These are phyloP conservation scores for Corythornis leucogaster DNA, from an alignment of 2,797 vertebrate species.

Conservation along the genomic window DNA sequence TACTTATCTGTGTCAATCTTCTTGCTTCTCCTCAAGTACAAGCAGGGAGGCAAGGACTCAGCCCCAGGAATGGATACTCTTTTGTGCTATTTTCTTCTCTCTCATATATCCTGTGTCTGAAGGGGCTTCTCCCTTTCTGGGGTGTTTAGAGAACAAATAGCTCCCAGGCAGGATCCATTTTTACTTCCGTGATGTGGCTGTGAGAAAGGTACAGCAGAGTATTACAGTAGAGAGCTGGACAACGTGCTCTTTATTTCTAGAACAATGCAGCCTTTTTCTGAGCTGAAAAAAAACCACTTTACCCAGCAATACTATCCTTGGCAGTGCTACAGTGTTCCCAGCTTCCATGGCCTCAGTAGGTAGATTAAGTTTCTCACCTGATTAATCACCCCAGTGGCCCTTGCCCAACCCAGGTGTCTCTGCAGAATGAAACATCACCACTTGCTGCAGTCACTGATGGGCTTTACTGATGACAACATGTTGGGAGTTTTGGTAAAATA, in stretches of 20 bases:
- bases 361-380: constrained; percentile 42
- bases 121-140: neutral
- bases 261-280: constrained; percentile 49
- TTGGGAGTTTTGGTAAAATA: neutral
- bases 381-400: neutral
- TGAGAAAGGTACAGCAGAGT: constrained; percentile 5
- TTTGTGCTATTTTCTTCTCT: neutral
- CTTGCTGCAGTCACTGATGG: neutral
- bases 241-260: constrained; percentile 18
- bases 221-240: neutral
- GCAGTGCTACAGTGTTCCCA: neutral
- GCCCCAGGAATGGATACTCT: neutral
- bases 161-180: neutral
- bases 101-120: neutral
- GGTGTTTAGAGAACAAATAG: neutral
- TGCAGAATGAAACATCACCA: neutral
- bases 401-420: neutral
- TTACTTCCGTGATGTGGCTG: neutral
- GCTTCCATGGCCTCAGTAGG: neutral
- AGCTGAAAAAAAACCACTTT: constrained; percentile 35
- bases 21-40: neutral
- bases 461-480: neutral
- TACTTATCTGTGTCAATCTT: neutral
- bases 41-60: neutral
- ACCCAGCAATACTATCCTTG: constrained; percentile 24